Conservation (phyloP, 2,797 vertebrate species). For the Urocyon cinereoargenteus region DNA sequence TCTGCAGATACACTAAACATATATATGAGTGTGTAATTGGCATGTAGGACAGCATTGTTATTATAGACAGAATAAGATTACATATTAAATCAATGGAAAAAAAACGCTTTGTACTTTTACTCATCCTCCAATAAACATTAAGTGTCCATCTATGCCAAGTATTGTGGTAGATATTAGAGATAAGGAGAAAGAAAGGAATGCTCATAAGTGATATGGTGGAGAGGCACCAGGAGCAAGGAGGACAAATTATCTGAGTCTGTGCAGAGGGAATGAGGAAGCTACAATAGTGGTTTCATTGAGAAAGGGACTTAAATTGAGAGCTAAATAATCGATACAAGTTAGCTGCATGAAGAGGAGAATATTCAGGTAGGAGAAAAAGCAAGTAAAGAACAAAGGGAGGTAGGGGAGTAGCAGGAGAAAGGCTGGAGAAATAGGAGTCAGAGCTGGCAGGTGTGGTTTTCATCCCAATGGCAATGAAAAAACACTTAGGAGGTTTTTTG, state of each 20-base stretch:
- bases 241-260: background rate
- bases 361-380: background rate
- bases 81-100: background rate
- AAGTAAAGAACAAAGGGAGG: background rate
- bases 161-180: background rate
- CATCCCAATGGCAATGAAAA: background rate
- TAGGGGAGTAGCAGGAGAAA: background rate
- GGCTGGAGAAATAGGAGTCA: background rate
- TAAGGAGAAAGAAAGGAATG: background rate
- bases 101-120: background rate
- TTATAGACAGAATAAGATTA: background rate
- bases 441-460: background rate
- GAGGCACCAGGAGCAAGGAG: background rate
- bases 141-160: background rate
- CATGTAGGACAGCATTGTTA: background rate
- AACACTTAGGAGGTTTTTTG: background rate
- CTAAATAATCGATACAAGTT: background rate
- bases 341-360: background rate
- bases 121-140: background rate
- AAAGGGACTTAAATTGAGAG: background rate
- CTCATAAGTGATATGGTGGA: background rate
- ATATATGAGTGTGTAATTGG: background rate
- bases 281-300: background rate
- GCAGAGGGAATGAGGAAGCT: background rate
- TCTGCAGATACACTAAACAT: background rate